Evolutionary conservation across 2,113 vertebrate genomes (phyloP), one percentile per base, ranked within the genome.

Genomic region (Pyrgilauda ruficollis): DNA sequence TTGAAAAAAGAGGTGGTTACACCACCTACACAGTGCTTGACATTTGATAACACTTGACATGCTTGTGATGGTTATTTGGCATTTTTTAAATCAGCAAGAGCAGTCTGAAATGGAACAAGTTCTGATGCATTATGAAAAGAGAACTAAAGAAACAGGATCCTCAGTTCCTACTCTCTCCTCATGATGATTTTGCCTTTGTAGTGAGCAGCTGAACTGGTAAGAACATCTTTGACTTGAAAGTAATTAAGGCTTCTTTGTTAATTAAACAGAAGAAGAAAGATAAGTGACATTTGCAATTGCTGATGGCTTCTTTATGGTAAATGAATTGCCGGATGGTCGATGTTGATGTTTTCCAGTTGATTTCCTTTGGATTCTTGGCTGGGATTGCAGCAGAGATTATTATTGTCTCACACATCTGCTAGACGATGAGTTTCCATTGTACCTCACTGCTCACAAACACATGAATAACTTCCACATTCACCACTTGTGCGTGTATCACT

Each of bases 321-420:
- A 85, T 94, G 87, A 96, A 96, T 95, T 90, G 81, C 94, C 46
- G 70, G 64, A 84, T 96, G 50, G 90, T 95, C 4, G 50, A 78
- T 58, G 80, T 33, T 96, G 85, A 89, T 91, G 69, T 96, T 93
- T 97, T 96, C 91, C 62, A 35, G 69, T 82, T 87, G 67, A 66
- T 91, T 95, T 94, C 83, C 91, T 92, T 89, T 87, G 84, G 52
- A 94, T 96, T 96, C 70, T 72, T 90, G 82, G 88, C 95, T 89
- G 33, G 33, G 55, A 33, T 74, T 69, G 37, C 69, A 84, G 56
- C 55, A 91, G 63, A 79, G 66, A 73, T 94, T 94, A 87, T 75
- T 90, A 81, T 79, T 90, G 75, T 86, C 84, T 79, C 59, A 15
- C 75, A 66, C 81, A 77, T 79, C 90, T 94, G 78, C 59, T 78